A percentile compares a stretch with the other conserved stretches of the same genome.
Evolutionary conservation across 2,888 invertebrate genomes (phyloP).

Genomic region (Choristoneura rosaceana): DNA sequence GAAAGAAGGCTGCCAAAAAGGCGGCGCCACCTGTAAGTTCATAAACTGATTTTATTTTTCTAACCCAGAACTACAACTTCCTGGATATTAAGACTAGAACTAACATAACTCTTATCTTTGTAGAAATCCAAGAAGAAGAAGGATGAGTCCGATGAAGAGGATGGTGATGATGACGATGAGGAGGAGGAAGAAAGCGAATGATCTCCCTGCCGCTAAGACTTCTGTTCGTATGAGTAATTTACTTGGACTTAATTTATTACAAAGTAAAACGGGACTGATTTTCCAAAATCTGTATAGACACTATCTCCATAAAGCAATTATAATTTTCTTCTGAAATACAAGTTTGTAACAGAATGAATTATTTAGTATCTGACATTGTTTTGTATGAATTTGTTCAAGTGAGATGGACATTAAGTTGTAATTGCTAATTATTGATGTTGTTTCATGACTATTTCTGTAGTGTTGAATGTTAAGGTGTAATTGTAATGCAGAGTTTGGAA

Average conservation of each 20-base stretch:
- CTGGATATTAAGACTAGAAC: slow-evolving; percentile 16
- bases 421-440: slow-evolving; percentile 35
- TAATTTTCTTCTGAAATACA: slow-evolving; percentile 32
- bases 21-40: slow-evolving; percentile 75
- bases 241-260: slow-evolving; percentile 86
- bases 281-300: slow-evolving; percentile 78
- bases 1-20: slow-evolving; percentile 82
- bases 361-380: slow-evolving; percentile 28
- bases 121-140: slow-evolving; percentile 86
- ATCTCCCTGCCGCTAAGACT: slow-evolving; percentile 77
- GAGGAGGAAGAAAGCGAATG: slow-evolving; percentile 89
- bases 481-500: slow-evolving; percentile 81
- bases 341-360: slow-evolving; percentile 22
- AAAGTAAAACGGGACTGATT: slow-evolving; percentile 82
- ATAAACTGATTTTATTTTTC: neutral
- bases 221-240: slow-evolving; percentile 85
- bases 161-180: slow-evolving; percentile 85
- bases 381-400: slow-evolving; percentile 27
- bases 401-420: slow-evolving; percentile 29
- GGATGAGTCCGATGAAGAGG: slow-evolving; percentile 88
- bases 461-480: slow-evolving; percentile 61
- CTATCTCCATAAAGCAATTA: slow-evolving; percentile 43
- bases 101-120: slow-evolving; percentile 44
- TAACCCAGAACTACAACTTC: neutral
- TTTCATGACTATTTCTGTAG: slow-evolving; percentile 55